Percentiles rank a stretch among this genome's conserved stretches.
Evolutionary conservation across 1,140 invertebrate species (phyloP).

Genomic region (Tribolium madens): DNA sequence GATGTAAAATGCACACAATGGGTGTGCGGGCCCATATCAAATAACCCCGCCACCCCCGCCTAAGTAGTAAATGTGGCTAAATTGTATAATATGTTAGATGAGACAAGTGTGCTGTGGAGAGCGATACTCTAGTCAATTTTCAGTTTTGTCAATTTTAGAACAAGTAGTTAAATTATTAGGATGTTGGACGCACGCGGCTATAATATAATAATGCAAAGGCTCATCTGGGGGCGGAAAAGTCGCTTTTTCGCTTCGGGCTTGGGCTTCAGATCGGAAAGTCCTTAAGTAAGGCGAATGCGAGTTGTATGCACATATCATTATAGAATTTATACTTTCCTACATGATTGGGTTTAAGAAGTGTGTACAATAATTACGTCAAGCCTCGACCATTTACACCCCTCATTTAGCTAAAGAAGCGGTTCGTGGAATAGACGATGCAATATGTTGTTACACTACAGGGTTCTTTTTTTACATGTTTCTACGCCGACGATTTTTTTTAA

Average conservation of each 20-base stretch:
- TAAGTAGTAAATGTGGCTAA: conserved; percentile 63
- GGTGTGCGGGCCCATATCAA: conserved; percentile 47
- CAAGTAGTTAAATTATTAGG: conserved; percentile 54
- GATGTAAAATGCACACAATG: conserved; percentile 59
- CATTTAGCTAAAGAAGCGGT: conserved; percentile 45
- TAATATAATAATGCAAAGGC: conserved; percentile 35
- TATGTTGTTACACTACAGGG: conserved; percentile 39
- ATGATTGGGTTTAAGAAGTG: conserved; percentile 55
- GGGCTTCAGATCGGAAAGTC: conserved; percentile 39
- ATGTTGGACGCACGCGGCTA: conserved; percentile 52
- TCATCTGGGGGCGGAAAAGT: conserved; percentile 26
- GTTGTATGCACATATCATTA: conserved; percentile 63
- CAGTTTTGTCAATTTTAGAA: conserved; percentile 65
- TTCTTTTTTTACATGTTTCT: conserved; percentile 42
- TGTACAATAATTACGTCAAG: conserved; percentile 60
- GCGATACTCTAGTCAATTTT: conserved; percentile 66
- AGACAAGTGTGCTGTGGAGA: conserved; percentile 60
- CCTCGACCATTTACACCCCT: conserved; percentile 58
- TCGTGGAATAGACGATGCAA: conserved; percentile 50
- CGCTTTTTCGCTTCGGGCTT: conserved; percentile 31
- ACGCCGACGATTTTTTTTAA: conserved; percentile 13
- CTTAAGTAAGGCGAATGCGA: conserved; percentile 48
- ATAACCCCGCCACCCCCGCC: conserved; percentile 48
- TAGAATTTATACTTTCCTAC: conserved; percentile 64
- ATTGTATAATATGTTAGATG: conserved; percentile 49